Conservation (phyloP, 2,888 invertebrate genomes). For the Diaphora mendica region DNA sequence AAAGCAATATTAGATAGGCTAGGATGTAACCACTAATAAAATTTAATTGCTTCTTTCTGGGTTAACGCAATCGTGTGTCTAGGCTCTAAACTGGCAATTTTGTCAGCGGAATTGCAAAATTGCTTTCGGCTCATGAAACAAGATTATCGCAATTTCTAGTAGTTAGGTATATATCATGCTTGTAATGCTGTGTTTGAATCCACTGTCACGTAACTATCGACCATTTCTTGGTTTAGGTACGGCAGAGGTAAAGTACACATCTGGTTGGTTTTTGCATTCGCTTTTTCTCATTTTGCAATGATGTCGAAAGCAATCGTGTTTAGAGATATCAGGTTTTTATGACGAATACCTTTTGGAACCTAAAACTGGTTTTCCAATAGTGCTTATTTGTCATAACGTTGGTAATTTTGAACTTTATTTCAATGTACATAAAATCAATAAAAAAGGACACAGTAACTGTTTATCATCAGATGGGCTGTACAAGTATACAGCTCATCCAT, state of each 20-base stretch:
- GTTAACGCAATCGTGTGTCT: slow-evolving; percentile 9
- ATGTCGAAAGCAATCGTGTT: slow-evolving; percentile 25
- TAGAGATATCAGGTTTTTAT: slow-evolving; percentile 20
- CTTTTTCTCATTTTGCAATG: slow-evolving; percentile 29
- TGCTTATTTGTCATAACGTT: background rate
- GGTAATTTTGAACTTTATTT: background rate
- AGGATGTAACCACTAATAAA: slow-evolving; percentile 31
- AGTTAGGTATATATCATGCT: slow-evolving; percentile 42
- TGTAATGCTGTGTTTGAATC: slow-evolving; percentile 36
- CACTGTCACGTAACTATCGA: slow-evolving; percentile 28
- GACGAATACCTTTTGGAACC: background rate
- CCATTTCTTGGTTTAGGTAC: slow-evolving; percentile 28
- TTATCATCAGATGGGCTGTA: background rate
- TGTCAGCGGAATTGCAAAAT: slow-evolving; percentile 41
- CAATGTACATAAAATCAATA: background rate
- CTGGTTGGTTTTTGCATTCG: slow-evolving; percentile 31
- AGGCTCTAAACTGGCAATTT: slow-evolving; percentile 22
- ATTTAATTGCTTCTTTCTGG: slow-evolving; percentile 10
- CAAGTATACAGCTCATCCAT: too few relatives aligned
- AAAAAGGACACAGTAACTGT: background rate
- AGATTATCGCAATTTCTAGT: slow-evolving; percentile 35
- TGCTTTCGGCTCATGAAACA: slow-evolving; percentile 30
- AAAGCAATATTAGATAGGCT: background rate
- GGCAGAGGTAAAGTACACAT: slow-evolving; percentile 20
- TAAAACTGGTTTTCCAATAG: background rate